Percentiles rank a stretch among this genome's conserved stretches.
phyloP scores from a whole-genome alignment of 2,797 vertebrate genomes.

The Paguma larvata region DNA sequence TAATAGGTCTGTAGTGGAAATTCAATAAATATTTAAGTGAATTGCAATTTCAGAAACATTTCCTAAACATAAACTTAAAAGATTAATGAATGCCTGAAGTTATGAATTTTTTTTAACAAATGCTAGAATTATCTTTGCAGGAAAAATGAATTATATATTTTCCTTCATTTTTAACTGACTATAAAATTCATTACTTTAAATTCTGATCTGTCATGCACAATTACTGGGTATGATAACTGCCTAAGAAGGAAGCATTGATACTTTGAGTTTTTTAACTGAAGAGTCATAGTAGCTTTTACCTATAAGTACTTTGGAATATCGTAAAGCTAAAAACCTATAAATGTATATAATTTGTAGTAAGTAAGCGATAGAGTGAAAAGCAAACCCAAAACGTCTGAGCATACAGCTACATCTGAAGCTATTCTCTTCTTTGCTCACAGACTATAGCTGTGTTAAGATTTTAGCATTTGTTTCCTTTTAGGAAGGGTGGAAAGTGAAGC shows the following conservation, averaged over 20 bases:
- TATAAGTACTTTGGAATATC: background rate
- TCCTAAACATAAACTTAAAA: conserved; percentile 16
- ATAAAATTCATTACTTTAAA: conserved; percentile 1
- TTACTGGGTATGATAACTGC: conserved; percentile 8
- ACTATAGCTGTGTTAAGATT: conserved; percentile 13
- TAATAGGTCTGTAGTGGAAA: background rate
- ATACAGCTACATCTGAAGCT: background rate
- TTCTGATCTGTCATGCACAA: background rate
- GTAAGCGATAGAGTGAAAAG: conserved; percentile 5
- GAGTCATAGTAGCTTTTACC: background rate
- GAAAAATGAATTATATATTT: conserved; percentile 11
- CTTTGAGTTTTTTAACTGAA: background rate
- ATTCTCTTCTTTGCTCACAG: conserved; percentile 1
- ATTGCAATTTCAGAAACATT: conserved; percentile 35
- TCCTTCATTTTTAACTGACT: background rate
- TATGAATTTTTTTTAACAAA: conserved; percentile 9
- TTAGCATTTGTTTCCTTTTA: conserved; percentile 56
- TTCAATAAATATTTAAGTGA: conserved; percentile 15
- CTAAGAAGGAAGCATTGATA: background rate
- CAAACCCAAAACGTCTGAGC: background rate
- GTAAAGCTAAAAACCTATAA: conserved; percentile 37
- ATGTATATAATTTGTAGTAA: conserved; percentile 22
- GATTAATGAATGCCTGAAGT: conserved; percentile 1
- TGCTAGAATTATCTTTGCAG: conserved; percentile 17
- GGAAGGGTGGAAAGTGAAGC: conserved; percentile 16